Percentiles rank a stretch among this genome's conserved stretches.
phyloP scores from a whole-genome alignment of 2,797 vertebrate genomes.

The Phrynocephalus guinanensis region DNA sequence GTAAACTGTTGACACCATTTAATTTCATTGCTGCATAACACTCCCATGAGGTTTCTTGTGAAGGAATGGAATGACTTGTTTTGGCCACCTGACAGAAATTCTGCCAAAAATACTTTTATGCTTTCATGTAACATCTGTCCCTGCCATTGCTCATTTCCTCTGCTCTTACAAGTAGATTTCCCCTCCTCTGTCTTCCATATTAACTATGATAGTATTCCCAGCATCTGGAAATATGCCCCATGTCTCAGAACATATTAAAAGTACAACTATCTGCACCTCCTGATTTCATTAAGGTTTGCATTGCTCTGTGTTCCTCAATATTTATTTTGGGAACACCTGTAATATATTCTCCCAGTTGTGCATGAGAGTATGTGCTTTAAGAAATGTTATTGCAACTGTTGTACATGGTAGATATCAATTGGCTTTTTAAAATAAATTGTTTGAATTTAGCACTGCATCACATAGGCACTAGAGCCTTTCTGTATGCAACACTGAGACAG shows the following conservation, averaged over 20 bases:
- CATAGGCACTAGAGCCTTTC: too few relatives aligned
- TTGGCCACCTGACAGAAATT: slow-evolving; percentile 23
- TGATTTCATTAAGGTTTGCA: not conserved
- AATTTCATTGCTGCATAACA: slow-evolving; percentile 7
- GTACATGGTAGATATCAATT: not conserved
- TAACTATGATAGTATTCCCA: not conserved
- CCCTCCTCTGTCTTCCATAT: not conserved
- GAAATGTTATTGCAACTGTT: not conserved
- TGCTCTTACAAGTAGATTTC: not conserved
- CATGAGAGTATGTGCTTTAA: not conserved
- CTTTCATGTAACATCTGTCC: slow-evolving; percentile 15
- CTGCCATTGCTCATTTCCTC: slow-evolving; percentile 6
- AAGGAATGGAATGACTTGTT: slow-evolving; percentile 1
- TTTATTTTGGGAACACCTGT: not conserved
- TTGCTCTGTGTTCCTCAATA: not conserved
- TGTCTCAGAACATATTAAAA: not conserved
- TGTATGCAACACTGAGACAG: too few relatives aligned
- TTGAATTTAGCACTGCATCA: too few relatives aligned
- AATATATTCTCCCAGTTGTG: not conserved
- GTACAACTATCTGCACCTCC: not conserved
- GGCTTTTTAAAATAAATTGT: not conserved
- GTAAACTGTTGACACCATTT: not conserved
- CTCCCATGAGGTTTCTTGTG: slow-evolving; percentile 10
- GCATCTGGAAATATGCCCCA: not conserved
- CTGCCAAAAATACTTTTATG: slow-evolving; percentile 11